Conservation (phyloP, 2,113 vertebrate genomes). For the Hypanus sabinus region DNA sequence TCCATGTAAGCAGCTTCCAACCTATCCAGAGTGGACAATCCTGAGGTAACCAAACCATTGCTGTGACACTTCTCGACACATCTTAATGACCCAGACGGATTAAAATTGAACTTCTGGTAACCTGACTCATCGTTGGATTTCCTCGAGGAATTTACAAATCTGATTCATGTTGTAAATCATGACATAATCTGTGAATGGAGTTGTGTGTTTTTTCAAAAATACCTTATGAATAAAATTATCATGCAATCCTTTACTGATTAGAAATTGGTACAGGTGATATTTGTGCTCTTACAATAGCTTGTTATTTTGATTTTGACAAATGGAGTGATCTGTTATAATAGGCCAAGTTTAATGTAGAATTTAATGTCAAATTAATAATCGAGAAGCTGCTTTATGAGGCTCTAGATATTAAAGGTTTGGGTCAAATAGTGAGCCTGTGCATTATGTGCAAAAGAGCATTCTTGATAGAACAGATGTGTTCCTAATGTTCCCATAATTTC, state of each 20-base stretch:
- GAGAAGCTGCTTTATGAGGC: background rate
- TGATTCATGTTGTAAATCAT: background rate
- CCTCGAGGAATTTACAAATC: background rate
- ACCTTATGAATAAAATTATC: background rate
- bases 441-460: background rate
- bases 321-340: background rate
- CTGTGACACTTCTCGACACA: too few relatives aligned
- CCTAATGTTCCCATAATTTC: background rate
- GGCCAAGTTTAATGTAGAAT: background rate
- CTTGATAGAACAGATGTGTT: background rate
- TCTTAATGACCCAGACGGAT: background rate
- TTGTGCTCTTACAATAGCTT: background rate
- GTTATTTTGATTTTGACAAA: background rate
- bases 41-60: too few relatives aligned
- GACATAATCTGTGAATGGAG: background rate
- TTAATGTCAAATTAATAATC: background rate
- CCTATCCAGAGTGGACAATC: background rate
- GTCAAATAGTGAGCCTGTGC: background rate
- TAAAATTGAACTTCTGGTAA: background rate
- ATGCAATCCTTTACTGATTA: background rate
- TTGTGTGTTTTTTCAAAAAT: background rate
- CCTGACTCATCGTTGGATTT: background rate
- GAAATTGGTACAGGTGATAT: background rate
- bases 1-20: too few relatives aligned
- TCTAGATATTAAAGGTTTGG: background rate